Evolutionary conservation across 2,113 vertebrate genomes (phyloP).

Genomic region (Strigops habroptila): DNA sequence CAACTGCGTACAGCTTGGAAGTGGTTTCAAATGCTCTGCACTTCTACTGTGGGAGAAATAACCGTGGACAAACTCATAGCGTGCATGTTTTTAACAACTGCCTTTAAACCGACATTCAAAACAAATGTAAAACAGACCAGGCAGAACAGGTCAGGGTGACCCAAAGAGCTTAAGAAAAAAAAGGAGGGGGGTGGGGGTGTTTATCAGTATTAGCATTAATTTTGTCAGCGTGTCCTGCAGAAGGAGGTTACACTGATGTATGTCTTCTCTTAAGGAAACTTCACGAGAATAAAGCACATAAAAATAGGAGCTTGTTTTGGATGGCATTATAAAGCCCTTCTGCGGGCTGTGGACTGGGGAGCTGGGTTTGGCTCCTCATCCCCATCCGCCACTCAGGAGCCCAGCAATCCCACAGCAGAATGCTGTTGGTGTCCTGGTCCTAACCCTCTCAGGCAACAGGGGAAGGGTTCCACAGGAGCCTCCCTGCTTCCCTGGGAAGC

Average conservation of each 20-base stretch:
- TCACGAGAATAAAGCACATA: neutral
- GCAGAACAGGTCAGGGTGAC: conserved; percentile 76
- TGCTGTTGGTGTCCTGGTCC: fast-evolving
- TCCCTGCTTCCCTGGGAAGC: neutral
- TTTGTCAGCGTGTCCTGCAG: conserved; percentile 60
- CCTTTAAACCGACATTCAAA: conserved; percentile 71
- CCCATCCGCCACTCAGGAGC: neutral
- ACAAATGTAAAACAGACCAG: conserved; percentile 73
- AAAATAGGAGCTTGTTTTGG: conserved; percentile 3
- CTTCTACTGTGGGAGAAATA: conserved; percentile 51
- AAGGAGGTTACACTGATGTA: conserved; percentile 30
- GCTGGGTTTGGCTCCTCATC: neutral
- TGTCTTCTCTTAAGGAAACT: conserved; percentile 39
- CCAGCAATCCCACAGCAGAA: neutral
- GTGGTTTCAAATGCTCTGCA: conserved; percentile 9
- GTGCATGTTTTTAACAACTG: conserved; percentile 68
- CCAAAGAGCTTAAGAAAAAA: conserved; percentile 33
- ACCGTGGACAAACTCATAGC: conserved; percentile 55
- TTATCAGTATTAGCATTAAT: conserved; percentile 53
- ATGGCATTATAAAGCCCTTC: neutral
- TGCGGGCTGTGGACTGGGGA: neutral
- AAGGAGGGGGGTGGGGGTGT: neutral
- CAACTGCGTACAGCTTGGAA: conserved; percentile 11
- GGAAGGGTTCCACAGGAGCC: neutral
- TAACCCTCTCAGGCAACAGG: neutral